These are phyloP conservation scores for Epinephelus cyanopodus DNA, from an alignment of 2,113 vertebrate species.

Conservation along the genomic window DNA sequence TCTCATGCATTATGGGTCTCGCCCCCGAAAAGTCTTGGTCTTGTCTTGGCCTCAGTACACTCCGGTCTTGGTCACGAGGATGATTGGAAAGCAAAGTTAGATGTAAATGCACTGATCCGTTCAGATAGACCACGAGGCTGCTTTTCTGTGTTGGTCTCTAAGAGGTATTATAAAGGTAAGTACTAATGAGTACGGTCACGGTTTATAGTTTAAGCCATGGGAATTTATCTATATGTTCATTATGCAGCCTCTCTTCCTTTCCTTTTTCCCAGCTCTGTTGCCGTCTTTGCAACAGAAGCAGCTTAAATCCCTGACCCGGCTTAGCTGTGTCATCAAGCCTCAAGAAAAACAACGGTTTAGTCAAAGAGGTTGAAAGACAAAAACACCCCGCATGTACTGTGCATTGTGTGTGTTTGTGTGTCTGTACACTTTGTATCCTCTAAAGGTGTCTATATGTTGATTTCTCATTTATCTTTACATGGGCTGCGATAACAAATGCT, in stretches of 20 bases:
- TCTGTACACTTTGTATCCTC: neutral
- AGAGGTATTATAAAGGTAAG: neutral
- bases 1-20: too few species aligned
- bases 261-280: neutral
- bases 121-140: constrained; percentile 7
- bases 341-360: constrained; percentile 25
- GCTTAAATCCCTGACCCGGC: constrained; percentile 16
- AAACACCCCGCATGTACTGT: neutral
- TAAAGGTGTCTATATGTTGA: constrained; percentile 7
- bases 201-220: constrained; percentile 12
- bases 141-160: neutral
- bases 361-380: constrained; percentile 8
- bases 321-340: constrained; percentile 28
- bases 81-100: neutral
- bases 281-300: constrained; percentile 22
- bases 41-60: too few species aligned
- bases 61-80: neutral
- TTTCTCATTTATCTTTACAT: constrained; percentile 37
- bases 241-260: neutral
- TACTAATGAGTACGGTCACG: neutral
- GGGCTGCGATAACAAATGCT: neutral
- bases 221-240: constrained; percentile 25
- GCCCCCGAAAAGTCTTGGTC: too few species aligned
- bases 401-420: neutral
- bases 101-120: constrained; percentile 24